These are phyloP conservation scores for Popillia japonica DNA, from an alignment of 1,140 invertebrate species.

Conservation along the genomic window DNA sequence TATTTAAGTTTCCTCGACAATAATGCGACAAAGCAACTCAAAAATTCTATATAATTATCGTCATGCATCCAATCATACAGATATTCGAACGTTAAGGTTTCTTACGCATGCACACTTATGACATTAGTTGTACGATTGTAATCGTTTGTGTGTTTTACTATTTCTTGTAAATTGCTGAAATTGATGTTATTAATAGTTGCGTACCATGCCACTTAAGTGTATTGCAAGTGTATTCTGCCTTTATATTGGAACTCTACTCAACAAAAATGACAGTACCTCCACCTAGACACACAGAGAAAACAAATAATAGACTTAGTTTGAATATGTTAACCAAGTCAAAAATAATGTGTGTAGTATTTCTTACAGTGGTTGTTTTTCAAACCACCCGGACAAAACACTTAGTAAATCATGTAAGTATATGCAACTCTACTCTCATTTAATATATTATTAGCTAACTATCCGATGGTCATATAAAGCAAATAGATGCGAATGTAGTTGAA, in stretches of 20 bases:
- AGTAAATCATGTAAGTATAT: background rate
- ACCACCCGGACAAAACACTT: background rate
- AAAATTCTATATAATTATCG: slow-evolving; percentile 11
- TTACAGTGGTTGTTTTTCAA: background rate
- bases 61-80: background rate
- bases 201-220: background rate
- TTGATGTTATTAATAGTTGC: background rate
- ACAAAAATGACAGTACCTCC: background rate
- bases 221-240: slow-evolving; percentile 18
- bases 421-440: no score
- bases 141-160: background rate
- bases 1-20: background rate
- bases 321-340: background rate
- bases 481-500: no score
- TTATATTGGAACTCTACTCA: background rate
- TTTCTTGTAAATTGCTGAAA: background rate
- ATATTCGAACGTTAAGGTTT: background rate
- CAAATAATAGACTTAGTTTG: slow-evolving; percentile 6
- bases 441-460: no score
- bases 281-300: no score
- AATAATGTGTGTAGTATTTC: background rate
- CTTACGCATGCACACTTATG: background rate
- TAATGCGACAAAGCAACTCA: background rate
- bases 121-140: background rate
- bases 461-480: no score